These are phyloP conservation scores for Podarcis lilfordi DNA, from an alignment of 2,797 vertebrate species.

Conservation along the genomic window DNA sequence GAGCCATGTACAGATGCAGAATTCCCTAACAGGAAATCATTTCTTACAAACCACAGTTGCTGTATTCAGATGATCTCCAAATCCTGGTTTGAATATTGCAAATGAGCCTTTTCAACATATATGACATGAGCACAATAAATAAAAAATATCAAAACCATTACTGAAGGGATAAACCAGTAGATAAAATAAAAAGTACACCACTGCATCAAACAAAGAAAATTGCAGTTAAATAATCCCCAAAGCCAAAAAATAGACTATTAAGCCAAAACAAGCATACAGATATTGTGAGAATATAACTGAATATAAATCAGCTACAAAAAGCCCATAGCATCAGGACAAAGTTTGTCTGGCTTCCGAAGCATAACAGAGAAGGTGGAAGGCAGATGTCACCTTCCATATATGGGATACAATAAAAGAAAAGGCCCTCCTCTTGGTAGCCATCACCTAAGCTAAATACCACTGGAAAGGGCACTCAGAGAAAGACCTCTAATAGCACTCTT, in stretches of 20 bases:
- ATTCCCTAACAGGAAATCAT: background rate
- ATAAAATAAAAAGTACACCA: background rate
- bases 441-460: background rate
- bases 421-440: background rate
- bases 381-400: background rate
- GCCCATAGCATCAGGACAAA: background rate
- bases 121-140: background rate
- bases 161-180: background rate
- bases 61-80: background rate
- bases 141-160: background rate
- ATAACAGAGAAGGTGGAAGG: background rate
- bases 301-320: background rate
- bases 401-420: background rate
- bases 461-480: background rate
- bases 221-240: background rate
- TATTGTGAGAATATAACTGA: background rate
- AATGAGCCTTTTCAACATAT: background rate
- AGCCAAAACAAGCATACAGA: background rate
- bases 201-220: background rate
- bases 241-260: background rate
- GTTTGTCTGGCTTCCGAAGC: background rate
- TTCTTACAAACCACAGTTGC: background rate
- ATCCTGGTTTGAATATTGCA: background rate
- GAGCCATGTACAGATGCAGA: conserved; percentile 9
- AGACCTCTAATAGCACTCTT: background rate